Percentiles rank a stretch among this genome's conserved stretches.
Evolutionary conservation across 2,888 invertebrate species (phyloP).

Genomic region (Alloscopus bannaensis): DNA sequence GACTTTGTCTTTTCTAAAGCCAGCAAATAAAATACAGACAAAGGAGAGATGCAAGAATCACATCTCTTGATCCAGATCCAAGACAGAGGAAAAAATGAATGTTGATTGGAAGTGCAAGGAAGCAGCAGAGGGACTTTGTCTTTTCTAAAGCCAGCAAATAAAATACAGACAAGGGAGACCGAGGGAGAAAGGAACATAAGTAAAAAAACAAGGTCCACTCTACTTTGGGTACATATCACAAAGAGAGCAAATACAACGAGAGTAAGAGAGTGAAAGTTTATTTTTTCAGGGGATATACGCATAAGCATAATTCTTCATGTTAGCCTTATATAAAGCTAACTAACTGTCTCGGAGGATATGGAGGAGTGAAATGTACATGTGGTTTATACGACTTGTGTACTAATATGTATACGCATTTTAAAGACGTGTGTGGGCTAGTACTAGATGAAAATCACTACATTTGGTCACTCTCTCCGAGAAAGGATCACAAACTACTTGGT

Average conservation of each 20-base stretch:
- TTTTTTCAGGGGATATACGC: too few relatives aligned
- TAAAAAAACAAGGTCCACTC: too few relatives aligned
- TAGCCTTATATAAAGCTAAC: too few relatives aligned
- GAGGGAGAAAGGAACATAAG: too few relatives aligned
- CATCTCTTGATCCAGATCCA: conserved; percentile 63
- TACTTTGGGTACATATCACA: too few relatives aligned
- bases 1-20: conserved; percentile 57
- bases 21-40: conserved; percentile 57
- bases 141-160: conserved; percentile 61
- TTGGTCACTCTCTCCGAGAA: neutral
- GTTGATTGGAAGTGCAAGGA: conserved; percentile 66
- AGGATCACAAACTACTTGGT: conserved; percentile 11
- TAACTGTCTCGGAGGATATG: conserved; percentile 60
- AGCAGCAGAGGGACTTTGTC: conserved; percentile 60
- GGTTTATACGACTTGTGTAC: conserved; percentile 9
- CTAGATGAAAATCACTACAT: neutral
- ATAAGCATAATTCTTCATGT: too few relatives aligned
- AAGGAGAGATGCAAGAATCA: conserved; percentile 58
- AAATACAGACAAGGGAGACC: conserved; percentile 46
- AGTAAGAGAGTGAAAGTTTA: conserved; percentile 32
- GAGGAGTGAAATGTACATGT: conserved; percentile 54
- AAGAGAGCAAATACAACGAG: neutral
- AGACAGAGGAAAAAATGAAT: conserved; percentile 64
- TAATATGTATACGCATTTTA: neutral
- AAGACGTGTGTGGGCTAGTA: neutral